Evolutionary conservation across 2,113 vertebrate species (phyloP).

Genomic region (Candoia aspera): DNA sequence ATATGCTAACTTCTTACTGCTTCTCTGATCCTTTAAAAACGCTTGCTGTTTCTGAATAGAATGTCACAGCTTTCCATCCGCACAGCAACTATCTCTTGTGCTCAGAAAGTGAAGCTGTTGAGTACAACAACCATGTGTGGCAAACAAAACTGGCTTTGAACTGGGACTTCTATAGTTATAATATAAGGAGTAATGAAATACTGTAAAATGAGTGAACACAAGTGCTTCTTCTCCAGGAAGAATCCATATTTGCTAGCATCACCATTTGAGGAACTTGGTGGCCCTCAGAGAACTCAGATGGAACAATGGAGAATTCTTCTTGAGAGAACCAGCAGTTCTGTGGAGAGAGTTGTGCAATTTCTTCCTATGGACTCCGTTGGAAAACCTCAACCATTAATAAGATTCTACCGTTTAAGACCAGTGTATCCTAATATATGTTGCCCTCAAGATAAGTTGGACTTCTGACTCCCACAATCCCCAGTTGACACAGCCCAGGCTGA

Average conservation of each 20-base stretch:
- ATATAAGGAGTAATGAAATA: background rate
- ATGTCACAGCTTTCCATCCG: constrained; percentile 13
- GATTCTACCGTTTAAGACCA: background rate
- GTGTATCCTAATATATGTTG: background rate
- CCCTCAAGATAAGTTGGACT: background rate
- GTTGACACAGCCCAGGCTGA: background rate
- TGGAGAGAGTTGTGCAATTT: background rate
- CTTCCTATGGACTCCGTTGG: background rate
- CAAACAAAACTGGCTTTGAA: background rate
- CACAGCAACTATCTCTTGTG: background rate
- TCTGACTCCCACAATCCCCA: background rate
- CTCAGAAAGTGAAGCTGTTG: background rate
- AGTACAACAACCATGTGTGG: background rate
- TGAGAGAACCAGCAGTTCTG: background rate
- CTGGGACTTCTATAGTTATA: background rate
- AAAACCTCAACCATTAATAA: background rate
- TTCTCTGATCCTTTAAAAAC: constrained; percentile 26
- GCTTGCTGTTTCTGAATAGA: constrained; percentile 26
- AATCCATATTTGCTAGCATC: too few species aligned
- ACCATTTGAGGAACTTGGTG: background rate
- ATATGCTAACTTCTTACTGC: constrained; percentile 4
- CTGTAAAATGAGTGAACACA: background rate
- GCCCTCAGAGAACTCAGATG: background rate
- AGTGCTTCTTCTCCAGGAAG: background rate
- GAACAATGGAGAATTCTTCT: background rate